Evolutionary conservation across 2,113 vertebrate species (phyloP).

Genomic region (Eretmodus cyanostictus): DNA sequence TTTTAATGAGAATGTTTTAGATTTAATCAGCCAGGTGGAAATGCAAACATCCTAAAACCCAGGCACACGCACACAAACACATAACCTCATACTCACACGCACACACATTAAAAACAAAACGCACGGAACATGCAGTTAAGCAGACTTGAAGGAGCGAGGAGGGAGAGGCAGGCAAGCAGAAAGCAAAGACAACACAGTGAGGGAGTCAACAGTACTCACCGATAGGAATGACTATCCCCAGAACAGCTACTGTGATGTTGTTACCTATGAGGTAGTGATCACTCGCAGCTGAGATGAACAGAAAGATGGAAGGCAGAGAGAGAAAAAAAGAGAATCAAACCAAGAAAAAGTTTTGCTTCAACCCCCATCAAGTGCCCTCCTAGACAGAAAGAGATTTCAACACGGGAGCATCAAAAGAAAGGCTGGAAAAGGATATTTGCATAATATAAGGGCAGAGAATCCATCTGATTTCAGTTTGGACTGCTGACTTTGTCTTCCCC

Average conservation of each 20-base stretch:
- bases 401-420: background rate
- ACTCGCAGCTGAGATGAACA: slow-evolving; percentile 77
- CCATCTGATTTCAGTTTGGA: slow-evolving; percentile 1
- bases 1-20: background rate
- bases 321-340: background rate
- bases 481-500: background rate
- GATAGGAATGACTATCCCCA: slow-evolving; percentile 90
- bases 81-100: background rate
- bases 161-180: slow-evolving; percentile 44
- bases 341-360: background rate
- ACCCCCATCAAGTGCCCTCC: background rate
- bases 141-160: slow-evolving; percentile 27
- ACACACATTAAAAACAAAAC: background rate
- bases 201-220: slow-evolving; percentile 74
- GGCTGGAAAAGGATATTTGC: background rate
- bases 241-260: slow-evolving; percentile 87
- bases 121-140: slow-evolving; percentile 20
- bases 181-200: slow-evolving; percentile 14
- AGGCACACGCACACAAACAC: background rate
- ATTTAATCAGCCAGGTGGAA: background rate
- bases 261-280: slow-evolving; percentile 83
- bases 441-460: background rate
- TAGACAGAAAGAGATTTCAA: background rate
- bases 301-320: background rate
- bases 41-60: background rate